Evolutionary conservation across 2,113 vertebrate genomes (phyloP).

Genomic region (Parus major): DNA sequence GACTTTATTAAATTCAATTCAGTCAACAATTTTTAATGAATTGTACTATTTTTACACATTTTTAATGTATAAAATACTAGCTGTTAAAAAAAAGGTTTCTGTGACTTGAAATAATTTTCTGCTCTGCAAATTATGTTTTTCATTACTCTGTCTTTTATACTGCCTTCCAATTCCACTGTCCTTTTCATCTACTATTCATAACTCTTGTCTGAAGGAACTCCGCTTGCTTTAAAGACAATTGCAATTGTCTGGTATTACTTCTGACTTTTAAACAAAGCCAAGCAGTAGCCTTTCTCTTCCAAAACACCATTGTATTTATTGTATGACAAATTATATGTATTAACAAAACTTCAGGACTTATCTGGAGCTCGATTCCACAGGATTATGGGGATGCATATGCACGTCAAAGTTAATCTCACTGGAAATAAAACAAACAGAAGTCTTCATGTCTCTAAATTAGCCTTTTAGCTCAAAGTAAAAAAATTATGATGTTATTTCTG

Average conservation of each 20-base stretch:
- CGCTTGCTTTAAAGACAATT: neutral
- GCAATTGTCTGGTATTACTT: neutral
- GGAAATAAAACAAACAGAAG: neutral
- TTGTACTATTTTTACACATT: neutral
- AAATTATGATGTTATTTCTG: accelerated
- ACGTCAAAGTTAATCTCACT: neutral
- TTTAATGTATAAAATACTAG: neutral
- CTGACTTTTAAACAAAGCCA: neutral
- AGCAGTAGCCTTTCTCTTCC: neutral
- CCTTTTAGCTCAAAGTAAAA: neutral
- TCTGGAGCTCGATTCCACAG: neutral
- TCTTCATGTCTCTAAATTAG: neutral
- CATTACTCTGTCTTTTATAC: neutral
- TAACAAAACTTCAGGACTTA: neutral
- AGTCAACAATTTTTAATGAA: neutral
- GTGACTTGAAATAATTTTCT: neutral
- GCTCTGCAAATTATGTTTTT: neutral
- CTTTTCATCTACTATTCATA: neutral
- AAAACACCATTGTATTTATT: neutral
- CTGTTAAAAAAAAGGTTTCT: neutral
- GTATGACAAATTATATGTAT: neutral
- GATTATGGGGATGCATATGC: neutral
- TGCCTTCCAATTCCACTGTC: neutral
- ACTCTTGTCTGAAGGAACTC: neutral
- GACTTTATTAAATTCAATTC: neutral